Base-by-base conservation (phyloP, 2,113 vertebrate species). In the Hydrochoerus hydrochaeris region DNA sequence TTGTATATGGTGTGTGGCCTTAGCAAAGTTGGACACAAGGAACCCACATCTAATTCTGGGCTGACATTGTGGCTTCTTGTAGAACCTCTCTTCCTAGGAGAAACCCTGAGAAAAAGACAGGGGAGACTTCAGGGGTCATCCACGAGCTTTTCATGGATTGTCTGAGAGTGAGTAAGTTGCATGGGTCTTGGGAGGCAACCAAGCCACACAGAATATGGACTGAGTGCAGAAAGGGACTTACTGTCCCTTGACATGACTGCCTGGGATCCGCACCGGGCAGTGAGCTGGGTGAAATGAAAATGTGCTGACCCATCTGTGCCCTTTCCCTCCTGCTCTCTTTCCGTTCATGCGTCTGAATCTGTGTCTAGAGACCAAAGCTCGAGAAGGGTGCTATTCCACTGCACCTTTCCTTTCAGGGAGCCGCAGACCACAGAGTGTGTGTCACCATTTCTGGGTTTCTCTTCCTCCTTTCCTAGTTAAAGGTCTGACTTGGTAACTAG, bases 171-270 rank as follows among this genome's bases (percentile, higher is more conserved):
- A 63, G 17, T 49, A 26, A 24, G 19, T 38, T 52, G 46, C 13
- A 2, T 4, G 35, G 32, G 19, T 38, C 62, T 17, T 4, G 16
- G 22, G 19, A 32, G 5, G 7, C 5, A 7, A 4, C 17, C 30
- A 28, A 6, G 63, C 46, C 46, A 13, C 5, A 17, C 0, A 4
- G 24, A 89, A 13, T 0, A 0, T 41, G 22, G 75, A 35, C 65
- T 30, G 41, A 78, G 19, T 8, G 0, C 58, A 84, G 57, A 49
- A 30, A 75, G 28, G 62, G 26, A 13, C 8, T 32, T 54, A 22
- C 52, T 32, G 28, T 65, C 71, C 65, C 46, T 78, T 30, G 44
- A 30, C 41, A n/a, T 7, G 9, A 71, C 87, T 26, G 5, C 60
- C 49, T 5, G 0, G 3, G 30, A 30, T 44, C 54, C 52, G n/a